Evolutionary conservation across 1,140 invertebrate genomes (phyloP), one percentile per base, ranked within the genome.

Genomic region (Wasmannia auropunctata): DNA sequence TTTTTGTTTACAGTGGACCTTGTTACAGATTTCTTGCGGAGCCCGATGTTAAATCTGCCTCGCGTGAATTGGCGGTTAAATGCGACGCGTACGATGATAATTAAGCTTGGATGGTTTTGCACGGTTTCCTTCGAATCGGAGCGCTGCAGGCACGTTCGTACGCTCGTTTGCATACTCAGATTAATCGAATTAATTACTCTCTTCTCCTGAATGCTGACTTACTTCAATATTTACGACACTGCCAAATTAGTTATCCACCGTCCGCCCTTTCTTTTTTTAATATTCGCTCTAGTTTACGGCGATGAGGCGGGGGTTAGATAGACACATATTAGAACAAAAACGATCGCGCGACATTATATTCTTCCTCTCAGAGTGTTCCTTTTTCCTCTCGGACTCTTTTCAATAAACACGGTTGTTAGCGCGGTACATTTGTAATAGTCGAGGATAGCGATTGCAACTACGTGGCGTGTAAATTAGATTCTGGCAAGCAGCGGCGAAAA

Each of bases 401-500:
- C 25, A 37, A 51, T 40, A n/a, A 46, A 19, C 51, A 62, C 37
- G n/a, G n/a, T 77, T 85, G 63, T 80, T 80, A 80, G 62, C 43
- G 76, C 31, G 22, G 0, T 69, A 67, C 37, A 80, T 51, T 51
- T 80, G 25, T 72, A 46, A 72, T 25, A 81, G 70, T 87, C 89
- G 76, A 40, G 58, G 56, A 46, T 87, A 83, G 90, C 90, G 60
- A 91, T 91, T 90, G 89, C 87, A 85, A 90, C 72, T 86, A 80
- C 75, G 86, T 67, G 86, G 87, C 89, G 79, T 83, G 19, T 74
- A 43, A 91, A 88, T 90, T 88, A 91, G n/a, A 91, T 90, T 56
- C 49, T 75, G 77, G 87, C 87, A 91, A 91, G 90, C 89, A 90
- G 88, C 79, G 85, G 81, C 89, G 84, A 86, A n/a, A n/a, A 81